Evolutionary conservation across 1,140 invertebrate species (phyloP), one percentile per base, ranked within the genome.

Genomic region (Nephotettix cincticeps): DNA sequence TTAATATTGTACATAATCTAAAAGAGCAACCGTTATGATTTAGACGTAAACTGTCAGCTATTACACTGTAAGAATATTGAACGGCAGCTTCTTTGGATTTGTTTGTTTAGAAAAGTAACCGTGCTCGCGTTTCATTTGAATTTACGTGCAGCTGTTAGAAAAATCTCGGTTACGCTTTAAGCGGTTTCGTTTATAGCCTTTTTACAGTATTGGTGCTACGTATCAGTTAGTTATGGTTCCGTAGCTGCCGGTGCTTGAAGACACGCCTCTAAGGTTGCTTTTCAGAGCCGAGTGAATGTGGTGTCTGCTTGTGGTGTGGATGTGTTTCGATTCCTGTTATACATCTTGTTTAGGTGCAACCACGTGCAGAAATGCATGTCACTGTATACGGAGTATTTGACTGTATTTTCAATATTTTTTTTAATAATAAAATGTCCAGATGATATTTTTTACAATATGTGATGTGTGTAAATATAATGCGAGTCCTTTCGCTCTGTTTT

Each of bases 391-490:
- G 54, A 69, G 47, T 6, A 32, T 69, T 56, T 56, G 30, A 69
- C 54, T 58, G 54, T 56, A 30, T 30, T 69, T 56, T 56, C 68
- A 69, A 32, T 58, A 56, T 32, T 47, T 69, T 69, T 69, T 69
- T 58, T 56, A 69, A 69, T 58, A 47, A 51, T 51, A 58, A 69
- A 56, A 69, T 56, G 68, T 32, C 68, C 47, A 69, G 68, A 69
- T 28, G 47, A 69, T 69, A 69, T 65, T 65, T 65, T 56, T 69
- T 69, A 69, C 54, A 69, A 56, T 56, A 30, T 69, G 54, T 51
- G 25, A 30, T 58, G 54, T 56, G 28, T 56, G 54, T 69, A 69
- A 51, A 56, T 69, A 58, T 56, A 69, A 47, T 69, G 47, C 51
- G 21, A 58, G 21, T 56, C 51, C 68, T 69, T 28, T 54, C 47